Conservation (phyloP, 2,888 invertebrate genomes). For the Lottia scabra region DNA sequence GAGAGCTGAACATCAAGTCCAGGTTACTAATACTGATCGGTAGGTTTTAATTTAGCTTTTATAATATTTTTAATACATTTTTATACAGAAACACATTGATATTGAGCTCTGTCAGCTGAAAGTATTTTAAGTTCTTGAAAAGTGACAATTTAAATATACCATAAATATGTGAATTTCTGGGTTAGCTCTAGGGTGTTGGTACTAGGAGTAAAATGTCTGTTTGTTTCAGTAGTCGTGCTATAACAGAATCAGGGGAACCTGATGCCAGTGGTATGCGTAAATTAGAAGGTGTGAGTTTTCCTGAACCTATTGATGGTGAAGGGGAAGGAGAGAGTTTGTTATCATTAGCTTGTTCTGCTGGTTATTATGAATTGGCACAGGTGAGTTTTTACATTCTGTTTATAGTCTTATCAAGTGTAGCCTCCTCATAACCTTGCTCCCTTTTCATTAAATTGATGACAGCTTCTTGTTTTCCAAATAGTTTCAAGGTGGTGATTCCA, state of each 20-base stretch:
- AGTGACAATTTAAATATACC: too few relatives aligned
- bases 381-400: conserved; percentile 72
- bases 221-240: conserved; percentile 71
- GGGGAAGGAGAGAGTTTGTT: conserved; percentile 92
- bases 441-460: too few relatives aligned
- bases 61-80: too few relatives aligned
- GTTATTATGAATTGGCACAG: conserved; percentile 97
- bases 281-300: conserved; percentile 92
- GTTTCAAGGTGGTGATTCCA: too few relatives aligned
- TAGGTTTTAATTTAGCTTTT: conserved; percentile 11
- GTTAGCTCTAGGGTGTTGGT: not conserved
- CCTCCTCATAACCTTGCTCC: too few relatives aligned
- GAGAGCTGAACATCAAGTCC: conserved; percentile 84
- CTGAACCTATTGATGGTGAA: conserved; percentile 87
- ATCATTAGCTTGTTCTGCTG: conserved; percentile 96
- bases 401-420: too few relatives aligned
- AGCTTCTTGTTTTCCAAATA: too few relatives aligned
- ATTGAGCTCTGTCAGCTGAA: too few relatives aligned
- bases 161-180: too few relatives aligned
- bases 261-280: conserved; percentile 93
- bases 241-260: conserved; percentile 94
- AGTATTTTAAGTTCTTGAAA: too few relatives aligned
- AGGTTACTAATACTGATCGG: conserved; percentile 67
- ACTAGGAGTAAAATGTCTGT: not conserved
- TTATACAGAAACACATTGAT: too few relatives aligned